Evolutionary conservation across 2,113 vertebrate species (phyloP), one percentile per base, ranked within the genome.

Genomic region (Budorcas taxicolor): DNA sequence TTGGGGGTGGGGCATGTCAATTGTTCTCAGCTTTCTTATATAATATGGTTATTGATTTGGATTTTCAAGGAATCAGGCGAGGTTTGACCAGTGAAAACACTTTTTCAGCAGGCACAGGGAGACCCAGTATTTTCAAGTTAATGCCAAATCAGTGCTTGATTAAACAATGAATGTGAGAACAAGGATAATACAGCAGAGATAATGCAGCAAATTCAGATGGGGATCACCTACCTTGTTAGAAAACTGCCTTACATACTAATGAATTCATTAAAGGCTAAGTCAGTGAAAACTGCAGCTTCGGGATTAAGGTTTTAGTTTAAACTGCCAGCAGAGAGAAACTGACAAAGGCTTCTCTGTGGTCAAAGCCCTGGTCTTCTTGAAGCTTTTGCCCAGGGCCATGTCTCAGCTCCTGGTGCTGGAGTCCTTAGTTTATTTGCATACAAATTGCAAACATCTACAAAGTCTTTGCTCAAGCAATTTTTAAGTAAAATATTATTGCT

Each of bases 21-120:
- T 97, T 96, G 90, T 95, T 96, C 90, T 95, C 53, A 36, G 84
- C 89, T 96, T 97, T 98, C 40, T 33, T 96, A 98, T 98, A 90
- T 97, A 98, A 98, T 91, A 97, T 93, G 86, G 86, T 84, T 97
- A 97, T 96, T 97, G 78, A 96, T 94, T 98, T 96, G 95, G 96
- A 91, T 97, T 98, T 98, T 97, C 94, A 92, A 43, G 86, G 95
- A 97, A 92, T 98, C 98, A 93, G 76, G 94, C 96, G 98, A 98
- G 96, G 94, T 95, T 33, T 97, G 91, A 96, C 94, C 83, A 92
- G 94, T 95, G 93, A 86, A 98, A 96, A 98, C 96, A 97, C 97
- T 60, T 97, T 92, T 96, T 98, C 97, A 74, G 97, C 93, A 71
- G 88, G 90, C 96, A 87, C 50, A 7, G 27, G 53, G 64, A 97